Base-by-base conservation (phyloP, 2,888 invertebrate species). In the Rotaria macrura region DNA sequence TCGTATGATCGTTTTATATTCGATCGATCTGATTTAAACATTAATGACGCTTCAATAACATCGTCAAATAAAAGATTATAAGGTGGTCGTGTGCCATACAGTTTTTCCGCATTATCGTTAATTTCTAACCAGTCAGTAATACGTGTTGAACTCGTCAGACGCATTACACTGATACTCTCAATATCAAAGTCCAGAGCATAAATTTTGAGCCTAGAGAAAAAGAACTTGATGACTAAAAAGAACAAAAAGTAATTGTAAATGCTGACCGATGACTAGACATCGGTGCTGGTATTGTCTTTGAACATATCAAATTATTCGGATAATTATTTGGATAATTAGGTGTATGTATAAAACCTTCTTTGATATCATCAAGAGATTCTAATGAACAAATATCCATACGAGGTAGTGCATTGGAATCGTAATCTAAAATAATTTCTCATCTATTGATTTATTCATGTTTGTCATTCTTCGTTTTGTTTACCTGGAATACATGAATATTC, bases 401-500 rank as follows among this genome's bases (percentile, higher is more conserved):
- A 10, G 79, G 79, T n/a, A 79, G 14, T 43, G 25, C 3, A 43
- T 9, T 43, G 2, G 79, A 79, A 2, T 43, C 14, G 12, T 43
- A 79, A 43, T 79, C 79, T 79, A 43, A 65, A 65, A 38, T 2
- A 43, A 25, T 4, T 43, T 25, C 10, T 23, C 3, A 43, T 43
- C 12, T 14, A 0, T 12, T 38, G 0, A 40, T 12, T 2, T 25
- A 74, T 29, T 29, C 2, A 40, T 29, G 2, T 40, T 9, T 23
- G 0, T 23, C 9, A 6, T 43, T 29, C n/a, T 23, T 74, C 4
- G 20, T 6, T 49, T 49, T 17, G 17, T 25, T 43, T 79, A 79
- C 79, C 79, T n/a, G 79, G 79, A 25, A 79, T n/a, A 43, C 79
- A 79, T 43, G 79, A 79, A 79, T 79, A 79, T 43, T 79, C 79